phyloP scores from a whole-genome alignment of 2,797 vertebrate genomes.

The Pipistrellus pipistrellus region DNA sequence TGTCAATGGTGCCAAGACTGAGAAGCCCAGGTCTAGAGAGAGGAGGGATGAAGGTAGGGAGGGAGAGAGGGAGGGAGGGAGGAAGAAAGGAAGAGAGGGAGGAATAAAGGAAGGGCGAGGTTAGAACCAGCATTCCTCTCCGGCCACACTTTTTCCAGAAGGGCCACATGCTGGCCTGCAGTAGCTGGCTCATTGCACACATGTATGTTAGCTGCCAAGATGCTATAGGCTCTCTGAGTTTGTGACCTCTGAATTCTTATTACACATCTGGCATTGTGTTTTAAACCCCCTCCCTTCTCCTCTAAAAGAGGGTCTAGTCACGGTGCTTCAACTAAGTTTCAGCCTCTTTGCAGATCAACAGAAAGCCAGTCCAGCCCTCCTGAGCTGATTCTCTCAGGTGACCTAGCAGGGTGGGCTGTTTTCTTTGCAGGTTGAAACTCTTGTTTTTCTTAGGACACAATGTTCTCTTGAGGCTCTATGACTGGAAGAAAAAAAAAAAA shows the following conservation, averaged over 20 bases:
- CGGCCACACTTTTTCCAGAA: background rate
- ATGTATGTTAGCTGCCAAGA: background rate
- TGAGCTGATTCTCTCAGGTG: constrained; percentile 14
- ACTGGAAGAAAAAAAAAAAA: background rate
- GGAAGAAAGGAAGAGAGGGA: rapidly evolving
- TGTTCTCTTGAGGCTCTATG: constrained; percentile 55
- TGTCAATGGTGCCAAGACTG: background rate
- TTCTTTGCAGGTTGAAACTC: constrained; percentile 43
- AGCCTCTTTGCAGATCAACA: background rate
- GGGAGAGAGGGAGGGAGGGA: too few species aligned
- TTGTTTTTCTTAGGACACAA: constrained; percentile 56
- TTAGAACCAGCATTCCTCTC: background rate
- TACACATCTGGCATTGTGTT: background rate
- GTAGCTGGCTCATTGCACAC: background rate
- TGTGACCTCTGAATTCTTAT: background rate
- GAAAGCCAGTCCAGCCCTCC: background rate
- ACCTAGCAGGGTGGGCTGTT: constrained; percentile 13
- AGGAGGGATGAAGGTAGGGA: background rate
- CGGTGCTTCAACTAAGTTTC: background rate
- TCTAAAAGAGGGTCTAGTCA: background rate
- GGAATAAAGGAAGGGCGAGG: background rate
- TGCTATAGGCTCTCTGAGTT: background rate
- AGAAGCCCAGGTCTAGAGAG: background rate
- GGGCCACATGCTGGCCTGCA: background rate
- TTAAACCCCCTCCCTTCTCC: background rate